phyloP scores from a whole-genome alignment of 2,113 vertebrate species.

The Cinclus mexicanus region DNA sequence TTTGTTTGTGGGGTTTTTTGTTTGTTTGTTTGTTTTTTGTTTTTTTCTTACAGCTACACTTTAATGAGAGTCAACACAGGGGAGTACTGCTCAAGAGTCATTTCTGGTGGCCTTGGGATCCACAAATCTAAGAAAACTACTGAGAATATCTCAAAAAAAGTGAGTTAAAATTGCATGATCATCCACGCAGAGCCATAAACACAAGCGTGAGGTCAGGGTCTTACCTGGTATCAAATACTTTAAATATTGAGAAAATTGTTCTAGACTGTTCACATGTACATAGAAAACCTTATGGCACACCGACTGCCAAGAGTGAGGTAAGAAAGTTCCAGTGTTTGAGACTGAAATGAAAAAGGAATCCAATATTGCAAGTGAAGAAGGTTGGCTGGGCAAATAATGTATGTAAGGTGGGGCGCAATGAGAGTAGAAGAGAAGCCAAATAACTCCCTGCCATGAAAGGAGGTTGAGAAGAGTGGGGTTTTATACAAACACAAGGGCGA shows the following conservation, averaged over 20 bases:
- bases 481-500: not conserved
- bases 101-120: rapidly evolving
- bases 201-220: not conserved
- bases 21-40: not conserved
- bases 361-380: not conserved
- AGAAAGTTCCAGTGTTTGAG: not conserved
- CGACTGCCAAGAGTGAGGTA: not conserved
- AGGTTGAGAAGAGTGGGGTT: not conserved
- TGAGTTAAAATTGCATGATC: not conserved
- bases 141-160: not conserved
- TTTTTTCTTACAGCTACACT: not conserved
- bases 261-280: not conserved
- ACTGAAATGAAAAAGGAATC: not conserved
- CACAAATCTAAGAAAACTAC: not conserved
- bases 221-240: not conserved
- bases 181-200: not conserved
- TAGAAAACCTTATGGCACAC: not conserved
- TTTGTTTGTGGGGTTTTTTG: no score
- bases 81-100: not conserved
- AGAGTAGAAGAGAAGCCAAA: not conserved
- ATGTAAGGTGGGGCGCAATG: not conserved
- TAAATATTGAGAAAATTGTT: not conserved
- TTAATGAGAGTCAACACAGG: not conserved
- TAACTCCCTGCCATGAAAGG: not conserved
- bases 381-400: not conserved